Conservation (phyloP, 2,888 invertebrate species). For the Hyposoter dolosus region DNA sequence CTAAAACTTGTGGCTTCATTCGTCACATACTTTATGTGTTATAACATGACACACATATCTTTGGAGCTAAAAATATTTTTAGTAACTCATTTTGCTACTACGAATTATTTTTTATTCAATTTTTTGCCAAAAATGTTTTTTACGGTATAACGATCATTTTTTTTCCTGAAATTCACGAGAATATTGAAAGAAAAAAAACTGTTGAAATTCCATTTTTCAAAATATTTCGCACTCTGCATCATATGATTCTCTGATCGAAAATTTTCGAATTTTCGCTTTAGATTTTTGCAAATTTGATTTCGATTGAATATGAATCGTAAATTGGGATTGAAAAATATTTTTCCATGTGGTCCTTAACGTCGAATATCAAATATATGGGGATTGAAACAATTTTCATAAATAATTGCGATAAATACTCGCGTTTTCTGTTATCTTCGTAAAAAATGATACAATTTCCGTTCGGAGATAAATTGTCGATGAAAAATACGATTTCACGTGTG, state of each 20-base stretch:
- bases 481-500: background rate
- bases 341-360: background rate
- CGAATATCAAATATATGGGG: background rate
- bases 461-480: background rate
- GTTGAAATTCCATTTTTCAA: background rate
- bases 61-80: background rate
- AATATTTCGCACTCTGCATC: background rate
- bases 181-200: background rate
- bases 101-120: background rate
- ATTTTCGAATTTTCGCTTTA: background rate
- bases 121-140: no score
- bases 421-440: background rate
- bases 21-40: conserved; percentile 11
- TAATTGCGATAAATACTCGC: background rate
- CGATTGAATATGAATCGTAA: background rate
- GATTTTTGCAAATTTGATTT: background rate
- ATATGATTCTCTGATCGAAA: background rate
- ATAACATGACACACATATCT: background rate
- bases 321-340: background rate
- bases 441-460: background rate
- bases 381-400: background rate
- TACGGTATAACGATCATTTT: no score
- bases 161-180: no score
- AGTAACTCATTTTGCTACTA: background rate
- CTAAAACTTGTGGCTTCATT: conserved; percentile 74